These are phyloP conservation scores for Craniophora ligustri DNA, from an alignment of 2,888 invertebrate genomes.

Conservation along the genomic window DNA sequence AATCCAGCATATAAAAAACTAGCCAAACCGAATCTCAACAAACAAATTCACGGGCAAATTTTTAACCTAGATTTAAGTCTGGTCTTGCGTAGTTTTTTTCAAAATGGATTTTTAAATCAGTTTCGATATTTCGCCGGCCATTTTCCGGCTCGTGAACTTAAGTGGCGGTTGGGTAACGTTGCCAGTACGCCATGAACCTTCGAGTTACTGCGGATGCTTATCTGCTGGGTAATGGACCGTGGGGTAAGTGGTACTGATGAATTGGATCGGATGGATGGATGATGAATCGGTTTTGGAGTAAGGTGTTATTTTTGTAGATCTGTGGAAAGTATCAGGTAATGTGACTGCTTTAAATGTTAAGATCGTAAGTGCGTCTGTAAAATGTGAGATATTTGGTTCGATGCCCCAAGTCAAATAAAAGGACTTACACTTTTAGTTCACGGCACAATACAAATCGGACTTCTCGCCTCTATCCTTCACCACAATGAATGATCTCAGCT, in stretches of 20 bases:
- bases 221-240: slow-evolving; percentile 51
- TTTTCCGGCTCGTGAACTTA: slow-evolving; percentile 62
- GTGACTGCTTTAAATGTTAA: too few relatives aligned
- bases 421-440: too few relatives aligned
- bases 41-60: slow-evolving; percentile 45
- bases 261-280: slow-evolving; percentile 29
- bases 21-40: slow-evolving; percentile 20
- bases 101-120: slow-evolving; percentile 55
- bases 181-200: slow-evolving; percentile 57
- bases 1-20: neutral
- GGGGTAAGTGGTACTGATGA: slow-evolving; percentile 39
- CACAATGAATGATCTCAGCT: slow-evolving; percentile 12
- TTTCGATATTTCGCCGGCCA: slow-evolving; percentile 61
- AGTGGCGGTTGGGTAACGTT: slow-evolving; percentile 49
- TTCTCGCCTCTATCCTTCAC: slow-evolving; percentile 17
- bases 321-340: too few relatives aligned
- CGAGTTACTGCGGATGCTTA: slow-evolving; percentile 48
- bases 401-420: too few relatives aligned
- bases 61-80: slow-evolving; percentile 39
- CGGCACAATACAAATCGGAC: too few relatives aligned
- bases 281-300: slow-evolving; percentile 1
- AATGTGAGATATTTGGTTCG: too few relatives aligned
- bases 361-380: too few relatives aligned
- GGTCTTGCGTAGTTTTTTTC: slow-evolving; percentile 52
- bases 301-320: neutral